A percentile compares a stretch with the other conserved stretches of the same genome.
Conservation (phyloP, 2,113 vertebrate genomes). For the Engraulis encrasicolus region DNA sequence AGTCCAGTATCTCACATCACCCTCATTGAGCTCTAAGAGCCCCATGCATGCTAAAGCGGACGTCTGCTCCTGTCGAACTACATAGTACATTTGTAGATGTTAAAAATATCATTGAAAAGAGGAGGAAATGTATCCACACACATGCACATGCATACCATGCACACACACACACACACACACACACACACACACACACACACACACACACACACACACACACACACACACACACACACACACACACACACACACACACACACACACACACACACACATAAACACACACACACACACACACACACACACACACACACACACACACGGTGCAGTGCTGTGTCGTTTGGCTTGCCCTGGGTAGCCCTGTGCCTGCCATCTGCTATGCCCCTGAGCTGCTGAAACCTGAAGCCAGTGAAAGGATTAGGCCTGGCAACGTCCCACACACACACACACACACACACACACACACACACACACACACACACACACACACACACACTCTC, state of each 20-base stretch:
- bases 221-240: neutral
- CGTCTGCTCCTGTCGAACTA: too few relatives aligned
- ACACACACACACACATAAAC: neutral
- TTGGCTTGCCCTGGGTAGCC: conserved; percentile 6
- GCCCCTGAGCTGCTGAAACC: conserved; percentile 39
- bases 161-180: neutral
- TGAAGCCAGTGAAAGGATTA: conserved; percentile 45
- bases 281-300: too few relatives aligned
- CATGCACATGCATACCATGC: conserved; percentile 14
- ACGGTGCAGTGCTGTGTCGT: conserved; percentile 11
- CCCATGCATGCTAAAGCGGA: too few relatives aligned
- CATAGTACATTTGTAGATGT: too few relatives aligned
- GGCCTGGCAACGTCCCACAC: neutral
- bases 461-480: too few relatives aligned
- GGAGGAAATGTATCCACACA: too few relatives aligned
- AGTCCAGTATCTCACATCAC: too few relatives aligned
- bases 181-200: neutral
- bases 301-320: conserved; percentile 13
- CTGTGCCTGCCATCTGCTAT: conserved; percentile 38
- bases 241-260: neutral
- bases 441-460: too few relatives aligned
- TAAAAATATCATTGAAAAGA: too few relatives aligned
- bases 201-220: neutral
- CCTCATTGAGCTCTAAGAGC: too few relatives aligned
- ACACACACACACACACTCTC: too few relatives aligned